These are phyloP conservation scores for Pteromalus puparum DNA, from an alignment of 1,140 invertebrate species.

Conservation along the genomic window DNA sequence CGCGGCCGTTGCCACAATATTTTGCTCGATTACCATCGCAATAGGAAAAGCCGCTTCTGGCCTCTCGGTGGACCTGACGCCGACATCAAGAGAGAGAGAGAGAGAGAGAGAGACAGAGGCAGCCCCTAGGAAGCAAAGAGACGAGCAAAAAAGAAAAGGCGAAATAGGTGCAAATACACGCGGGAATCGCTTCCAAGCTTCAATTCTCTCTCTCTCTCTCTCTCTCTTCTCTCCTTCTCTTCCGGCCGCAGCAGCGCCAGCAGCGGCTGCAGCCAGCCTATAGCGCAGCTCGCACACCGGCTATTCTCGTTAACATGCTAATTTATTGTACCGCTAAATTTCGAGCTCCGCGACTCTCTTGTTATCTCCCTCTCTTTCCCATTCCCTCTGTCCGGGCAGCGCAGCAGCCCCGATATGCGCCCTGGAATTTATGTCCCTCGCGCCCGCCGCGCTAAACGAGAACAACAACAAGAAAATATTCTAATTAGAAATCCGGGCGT, in stretches of 20 bases:
- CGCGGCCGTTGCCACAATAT: conserved; percentile 71
- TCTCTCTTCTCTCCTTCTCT: conserved; percentile 22
- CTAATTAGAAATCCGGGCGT: background rate
- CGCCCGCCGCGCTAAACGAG: background rate
- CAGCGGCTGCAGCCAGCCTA: background rate
- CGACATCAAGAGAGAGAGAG: conserved; percentile 33
- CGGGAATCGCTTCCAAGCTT: conserved; percentile 32
- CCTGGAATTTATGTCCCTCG: conserved; percentile 7
- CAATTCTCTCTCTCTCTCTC: conserved; percentile 35
- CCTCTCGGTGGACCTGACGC: conserved; percentile 45
- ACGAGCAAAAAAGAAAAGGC: conserved; percentile 44
- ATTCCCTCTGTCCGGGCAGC: background rate
- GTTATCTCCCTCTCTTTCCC: conserved; percentile 18
- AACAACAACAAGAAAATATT: background rate
- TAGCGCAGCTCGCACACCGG: conserved; percentile 25
- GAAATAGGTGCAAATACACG: conserved; percentile 42
- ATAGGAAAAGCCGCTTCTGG: conserved; percentile 62
- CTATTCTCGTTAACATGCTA: conserved; percentile 71
- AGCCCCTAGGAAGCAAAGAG: background rate
- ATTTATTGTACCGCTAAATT: conserved; percentile 71
- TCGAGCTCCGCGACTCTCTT: conserved; percentile 53
- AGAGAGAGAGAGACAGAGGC: conserved; percentile 17
- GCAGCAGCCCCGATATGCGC: background rate
- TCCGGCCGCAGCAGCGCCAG: background rate
- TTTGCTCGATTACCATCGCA: conserved; percentile 72